These are phyloP conservation scores for Megaceryle maxima DNA, from an alignment of 2,113 vertebrate species.

Conservation along the genomic window DNA sequence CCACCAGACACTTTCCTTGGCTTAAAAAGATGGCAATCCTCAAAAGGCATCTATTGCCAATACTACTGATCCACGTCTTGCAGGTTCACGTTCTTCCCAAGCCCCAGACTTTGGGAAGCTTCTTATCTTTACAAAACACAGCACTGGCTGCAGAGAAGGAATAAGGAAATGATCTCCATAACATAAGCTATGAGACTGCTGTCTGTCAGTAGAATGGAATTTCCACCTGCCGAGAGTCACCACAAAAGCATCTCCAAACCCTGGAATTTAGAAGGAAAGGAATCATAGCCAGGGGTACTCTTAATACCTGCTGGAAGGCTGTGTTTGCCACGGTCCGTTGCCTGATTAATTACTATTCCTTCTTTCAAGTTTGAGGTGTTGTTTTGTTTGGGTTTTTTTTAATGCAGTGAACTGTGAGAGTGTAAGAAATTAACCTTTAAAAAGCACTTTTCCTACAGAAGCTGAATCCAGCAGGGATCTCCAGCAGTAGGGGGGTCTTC, in stretches of 20 bases:
- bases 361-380: neutral
- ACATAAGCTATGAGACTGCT: neutral
- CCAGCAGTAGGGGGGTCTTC: neutral
- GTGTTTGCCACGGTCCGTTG: neutral
- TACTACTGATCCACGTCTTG: accelerated
- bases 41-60: neutral
- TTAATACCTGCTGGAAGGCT: neutral
- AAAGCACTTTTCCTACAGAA: neutral
- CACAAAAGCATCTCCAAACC: neutral
- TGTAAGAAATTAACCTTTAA: neutral
- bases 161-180: too few species aligned
- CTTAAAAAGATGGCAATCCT: neutral
- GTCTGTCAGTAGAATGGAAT: neutral
- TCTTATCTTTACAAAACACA: neutral
- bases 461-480: neutral
- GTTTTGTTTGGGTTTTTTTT: neutral
- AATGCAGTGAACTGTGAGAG: neutral
- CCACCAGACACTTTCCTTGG: too few species aligned
- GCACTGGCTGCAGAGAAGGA: neutral
- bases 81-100: neutral
- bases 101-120: neutral
- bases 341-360: neutral
- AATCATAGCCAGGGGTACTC: neutral
- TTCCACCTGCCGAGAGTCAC: neutral
- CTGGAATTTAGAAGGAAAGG: neutral